Percentiles rank a stretch among this genome's conserved stretches.
Evolutionary conservation across 2,888 invertebrate species (phyloP).

Genomic region (Orthonychiurus folsomi): DNA sequence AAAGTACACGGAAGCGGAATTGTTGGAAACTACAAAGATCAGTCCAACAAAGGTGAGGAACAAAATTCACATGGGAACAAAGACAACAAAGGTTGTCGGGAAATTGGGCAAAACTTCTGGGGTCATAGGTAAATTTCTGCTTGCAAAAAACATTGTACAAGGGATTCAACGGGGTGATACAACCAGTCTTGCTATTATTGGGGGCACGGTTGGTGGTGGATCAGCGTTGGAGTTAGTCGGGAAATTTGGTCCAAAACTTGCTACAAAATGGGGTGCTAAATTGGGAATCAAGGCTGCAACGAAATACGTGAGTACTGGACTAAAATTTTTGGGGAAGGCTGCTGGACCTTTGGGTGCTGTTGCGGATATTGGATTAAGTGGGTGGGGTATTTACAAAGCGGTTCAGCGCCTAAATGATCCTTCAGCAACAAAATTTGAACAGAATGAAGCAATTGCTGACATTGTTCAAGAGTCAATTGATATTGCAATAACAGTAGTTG

Average conservation of each 20-base stretch:
- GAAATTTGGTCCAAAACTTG: background rate
- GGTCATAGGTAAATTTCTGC: constrained; percentile 9
- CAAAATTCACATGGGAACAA: too few species aligned
- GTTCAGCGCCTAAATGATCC: constrained; percentile 5
- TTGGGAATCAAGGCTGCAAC: constrained; percentile 2
- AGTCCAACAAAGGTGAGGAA: too few species aligned
- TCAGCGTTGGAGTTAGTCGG: background rate
- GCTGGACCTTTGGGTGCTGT: constrained; percentile 16
- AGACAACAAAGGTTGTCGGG: too few species aligned
- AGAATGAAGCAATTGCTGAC: constrained; percentile 28
- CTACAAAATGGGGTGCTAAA: background rate
- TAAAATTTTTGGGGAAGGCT: constrained; percentile 11
- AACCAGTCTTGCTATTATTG: constrained; percentile 19
- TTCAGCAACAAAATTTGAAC: constrained; percentile 12
- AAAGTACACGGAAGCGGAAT: background rate
- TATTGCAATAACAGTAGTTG: constrained; percentile 17
- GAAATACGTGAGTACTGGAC: background rate
- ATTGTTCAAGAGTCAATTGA: constrained; percentile 20
- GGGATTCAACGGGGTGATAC: constrained; percentile 17
- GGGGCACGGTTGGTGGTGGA: constrained; percentile 16
- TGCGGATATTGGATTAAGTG: constrained; percentile 13
- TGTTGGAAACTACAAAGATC: background rate
- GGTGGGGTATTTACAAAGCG: background rate
- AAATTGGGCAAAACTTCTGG: background rate
- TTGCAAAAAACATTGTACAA: constrained; percentile 14